These are phyloP conservation scores for Polydrusus tereticollis DNA, from an alignment of 2,888 invertebrate species.

Conservation along the genomic window DNA sequence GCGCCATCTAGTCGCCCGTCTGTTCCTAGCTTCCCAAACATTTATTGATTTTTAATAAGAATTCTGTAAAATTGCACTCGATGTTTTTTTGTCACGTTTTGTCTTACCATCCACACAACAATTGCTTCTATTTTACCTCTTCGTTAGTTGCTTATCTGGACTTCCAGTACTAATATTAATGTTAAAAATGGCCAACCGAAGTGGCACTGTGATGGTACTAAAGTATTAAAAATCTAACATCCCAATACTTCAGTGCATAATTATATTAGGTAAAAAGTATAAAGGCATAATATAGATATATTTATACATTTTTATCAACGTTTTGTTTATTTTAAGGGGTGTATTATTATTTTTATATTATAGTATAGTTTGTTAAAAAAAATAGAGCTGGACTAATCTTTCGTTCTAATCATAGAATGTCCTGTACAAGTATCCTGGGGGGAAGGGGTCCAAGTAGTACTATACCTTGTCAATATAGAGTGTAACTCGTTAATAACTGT, in stretches of 20 bases:
- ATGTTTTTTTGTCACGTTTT: neutral
- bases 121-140: neutral
- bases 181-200: constrained; percentile 64
- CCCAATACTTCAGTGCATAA: constrained; percentile 69
- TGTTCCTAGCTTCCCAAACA: neutral
- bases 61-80: constrained; percentile 14
- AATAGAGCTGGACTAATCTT: too few species aligned
- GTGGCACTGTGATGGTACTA: constrained; percentile 68
- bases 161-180: constrained; percentile 65
- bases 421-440: too few species aligned
- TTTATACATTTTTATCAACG: constrained; percentile 63
- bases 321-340: constrained; percentile 58
- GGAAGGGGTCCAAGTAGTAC: too few species aligned
- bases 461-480: too few species aligned
- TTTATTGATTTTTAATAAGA: neutral
- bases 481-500: too few species aligned
- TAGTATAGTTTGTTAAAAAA: constrained; percentile 41
- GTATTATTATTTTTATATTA: constrained; percentile 53
- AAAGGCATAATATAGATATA: constrained; percentile 69
- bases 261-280: constrained; percentile 64
- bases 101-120: neutral
- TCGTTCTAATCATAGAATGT: too few species aligned
- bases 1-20: too few species aligned
- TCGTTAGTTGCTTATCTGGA: constrained; percentile 50
- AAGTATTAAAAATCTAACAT: constrained; percentile 69